Conservation (phyloP, 2,113 vertebrate genomes). For the Muscicapa adusta region DNA sequence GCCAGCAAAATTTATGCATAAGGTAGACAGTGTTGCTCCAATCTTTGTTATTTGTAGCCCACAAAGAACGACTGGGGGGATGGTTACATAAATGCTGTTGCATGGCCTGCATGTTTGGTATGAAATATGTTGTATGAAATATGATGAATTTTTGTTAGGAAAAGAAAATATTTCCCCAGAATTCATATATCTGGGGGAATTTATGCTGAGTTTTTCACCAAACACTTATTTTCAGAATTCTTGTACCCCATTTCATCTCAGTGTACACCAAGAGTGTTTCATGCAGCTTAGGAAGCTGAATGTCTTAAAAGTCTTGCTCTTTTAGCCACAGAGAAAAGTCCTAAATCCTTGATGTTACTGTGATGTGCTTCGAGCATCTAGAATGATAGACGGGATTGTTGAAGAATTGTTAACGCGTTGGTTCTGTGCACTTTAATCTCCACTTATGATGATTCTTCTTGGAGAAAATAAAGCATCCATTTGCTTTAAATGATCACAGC, state of each 20-base stretch:
- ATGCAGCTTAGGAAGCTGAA: conserved; percentile 51
- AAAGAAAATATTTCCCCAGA: conserved; percentile 20
- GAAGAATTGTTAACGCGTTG: conserved; percentile 52
- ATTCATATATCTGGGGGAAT: conserved; percentile 11
- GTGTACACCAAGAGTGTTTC: conserved; percentile 18
- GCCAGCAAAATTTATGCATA: conserved; percentile 31
- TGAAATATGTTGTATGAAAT: background rate
- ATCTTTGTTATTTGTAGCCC: conserved; percentile 24
- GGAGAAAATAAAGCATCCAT: conserved; percentile 51
- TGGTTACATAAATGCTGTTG: conserved; percentile 55
- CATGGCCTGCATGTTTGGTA: conserved; percentile 57
- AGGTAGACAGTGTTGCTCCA: conserved; percentile 30
- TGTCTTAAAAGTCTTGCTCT: conserved; percentile 13
- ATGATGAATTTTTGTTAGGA: background rate
- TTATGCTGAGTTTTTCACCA: conserved; percentile 1
- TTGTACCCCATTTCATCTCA: background rate
- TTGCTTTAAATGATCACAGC: conserved; percentile 58
- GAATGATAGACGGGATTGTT: conserved; percentile 14
- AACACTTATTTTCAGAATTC: background rate
- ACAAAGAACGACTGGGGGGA: background rate
- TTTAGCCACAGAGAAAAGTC: conserved; percentile 15
- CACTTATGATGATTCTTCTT: conserved; percentile 18
- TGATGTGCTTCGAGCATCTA: conserved; percentile 1
- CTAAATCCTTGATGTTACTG: conserved; percentile 17
- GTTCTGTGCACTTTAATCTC: conserved; percentile 78